Conservation (phyloP, 2,113 vertebrate genomes). For the Tympanuchus pallidicinctus region DNA sequence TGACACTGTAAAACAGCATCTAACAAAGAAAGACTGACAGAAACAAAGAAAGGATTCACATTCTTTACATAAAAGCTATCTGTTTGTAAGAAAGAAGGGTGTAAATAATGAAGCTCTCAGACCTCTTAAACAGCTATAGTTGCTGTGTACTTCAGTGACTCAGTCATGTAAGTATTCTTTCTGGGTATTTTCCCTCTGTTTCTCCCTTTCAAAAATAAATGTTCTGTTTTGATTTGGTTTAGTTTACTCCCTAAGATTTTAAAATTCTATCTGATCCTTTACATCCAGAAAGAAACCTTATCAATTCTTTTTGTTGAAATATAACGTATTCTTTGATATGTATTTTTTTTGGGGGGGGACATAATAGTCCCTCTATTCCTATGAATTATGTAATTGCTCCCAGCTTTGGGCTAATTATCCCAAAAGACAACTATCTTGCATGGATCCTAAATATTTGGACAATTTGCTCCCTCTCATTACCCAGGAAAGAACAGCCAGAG, state of each 20-base stretch:
- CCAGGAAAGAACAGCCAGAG: neutral
- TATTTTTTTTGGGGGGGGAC: neutral
- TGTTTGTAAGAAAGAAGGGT: neutral
- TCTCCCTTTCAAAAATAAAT: neutral
- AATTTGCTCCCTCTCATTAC: neutral
- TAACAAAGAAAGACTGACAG: neutral
- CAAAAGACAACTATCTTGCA: neutral
- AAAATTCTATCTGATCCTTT: neutral
- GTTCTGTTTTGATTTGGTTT: neutral
- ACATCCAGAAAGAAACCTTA: neutral
- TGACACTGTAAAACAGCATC: slow-evolving; percentile 8
- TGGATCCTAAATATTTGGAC: neutral
- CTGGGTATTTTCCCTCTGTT: neutral
- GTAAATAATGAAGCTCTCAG: neutral
- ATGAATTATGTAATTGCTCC: neutral
- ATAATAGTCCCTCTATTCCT: neutral
- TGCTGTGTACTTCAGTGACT: neutral
- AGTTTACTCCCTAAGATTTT: neutral
- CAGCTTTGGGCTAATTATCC: neutral
- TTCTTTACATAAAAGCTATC: slow-evolving; percentile 9
- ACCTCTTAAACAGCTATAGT: neutral
- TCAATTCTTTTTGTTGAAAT: neutral
- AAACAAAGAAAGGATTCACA: slow-evolving; percentile 18
- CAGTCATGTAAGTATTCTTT: neutral
- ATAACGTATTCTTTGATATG: neutral